Evolutionary conservation across 2,888 invertebrate genomes (phyloP), one percentile per base, ranked within the genome.

Genomic region (Drosophila anomelani): DNA sequence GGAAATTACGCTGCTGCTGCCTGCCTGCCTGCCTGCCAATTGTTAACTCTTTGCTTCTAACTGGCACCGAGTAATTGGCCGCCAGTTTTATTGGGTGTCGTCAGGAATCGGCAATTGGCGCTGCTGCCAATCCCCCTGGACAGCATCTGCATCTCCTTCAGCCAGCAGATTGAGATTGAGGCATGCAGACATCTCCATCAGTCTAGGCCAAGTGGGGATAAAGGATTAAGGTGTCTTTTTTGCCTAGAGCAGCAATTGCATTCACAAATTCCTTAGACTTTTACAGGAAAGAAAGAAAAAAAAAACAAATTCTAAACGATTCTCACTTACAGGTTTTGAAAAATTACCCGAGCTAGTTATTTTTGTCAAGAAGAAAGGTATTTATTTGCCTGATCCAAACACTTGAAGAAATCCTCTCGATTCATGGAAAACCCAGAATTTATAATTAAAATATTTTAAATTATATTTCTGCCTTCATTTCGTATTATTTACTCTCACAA

Each of bases 61-160:
- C 55, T 34, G 60, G 55, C n/a, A 23, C 4, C 55, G 34, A 61
- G 60, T 84, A 85, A 86, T 85, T 85, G 84, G 84, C 38, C 56
- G 73, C 76, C 76, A 80, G 84, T 85, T 85, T 85, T 85, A 85
- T 85, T 84, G 84, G 84, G 84, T 85, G 84, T 85, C 84, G 86
- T 86, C 84, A 78, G 81, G 80, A 84, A 84, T 86, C 80, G 86
- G 74, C 82, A 78, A 82, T 85, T 85, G 82, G 71, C 55, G 75
- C 76, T 75, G 71, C 66, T 75, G 71, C 66, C 74, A 76, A 36
- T 23, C 34, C 46, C 17, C 46, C 23, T 1, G 46, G 26, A 26
- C 12, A 13, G 57, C 44, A 34, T 38, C 64, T 36, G 49, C 60
- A 60, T 43, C 51, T 51, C 32, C 29, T n/a, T 12, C 7, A n/a